Evolutionary conservation across 1,140 invertebrate genomes (phyloP).

Genomic region (Lepeophtheirus salmonis): DNA sequence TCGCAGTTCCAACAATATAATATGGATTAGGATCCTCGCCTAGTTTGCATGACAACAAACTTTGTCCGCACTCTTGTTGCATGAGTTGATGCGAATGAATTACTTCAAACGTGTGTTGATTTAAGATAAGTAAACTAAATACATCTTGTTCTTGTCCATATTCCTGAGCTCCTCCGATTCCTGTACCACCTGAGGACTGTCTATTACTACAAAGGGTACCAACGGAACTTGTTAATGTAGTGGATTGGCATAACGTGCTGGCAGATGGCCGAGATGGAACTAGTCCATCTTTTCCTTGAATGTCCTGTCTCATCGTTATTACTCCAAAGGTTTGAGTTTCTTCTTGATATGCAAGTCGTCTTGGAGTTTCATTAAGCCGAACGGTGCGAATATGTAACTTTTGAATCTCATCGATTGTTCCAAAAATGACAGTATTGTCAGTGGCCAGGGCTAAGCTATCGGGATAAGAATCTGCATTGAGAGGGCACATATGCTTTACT

Average conservation of each 20-base stretch:
- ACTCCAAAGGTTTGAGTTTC: constrained; percentile 82
- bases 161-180: constrained; percentile 22
- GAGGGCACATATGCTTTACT: constrained; percentile 93
- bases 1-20: constrained; percentile 81
- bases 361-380: constrained; percentile 74
- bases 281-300: constrained; percentile 45
- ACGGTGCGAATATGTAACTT: constrained; percentile 91
- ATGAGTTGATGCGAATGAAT: constrained; percentile 80
- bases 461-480: constrained; percentile 82
- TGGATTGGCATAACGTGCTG: constrained; percentile 47
- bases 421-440: constrained; percentile 79
- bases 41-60: constrained; percentile 67
- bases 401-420: constrained; percentile 97
- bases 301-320: constrained; percentile 68
- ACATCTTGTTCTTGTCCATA: constrained; percentile 53
- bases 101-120: constrained; percentile 71
- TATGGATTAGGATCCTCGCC: constrained; percentile 80
- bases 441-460: constrained; percentile 85
- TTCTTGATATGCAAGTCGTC: constrained; percentile 86
- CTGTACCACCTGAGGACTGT: not conserved
- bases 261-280: constrained; percentile 50
- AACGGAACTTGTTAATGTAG: constrained; percentile 31
- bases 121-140: constrained; percentile 74
- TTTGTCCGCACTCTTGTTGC: constrained; percentile 67
- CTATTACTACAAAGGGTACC: not conserved